A percentile compares a stretch with the other conserved stretches of the same genome.
Evolutionary conservation across 2,888 invertebrate species (phyloP).

Genomic region (Frankliniella intonsa): DNA sequence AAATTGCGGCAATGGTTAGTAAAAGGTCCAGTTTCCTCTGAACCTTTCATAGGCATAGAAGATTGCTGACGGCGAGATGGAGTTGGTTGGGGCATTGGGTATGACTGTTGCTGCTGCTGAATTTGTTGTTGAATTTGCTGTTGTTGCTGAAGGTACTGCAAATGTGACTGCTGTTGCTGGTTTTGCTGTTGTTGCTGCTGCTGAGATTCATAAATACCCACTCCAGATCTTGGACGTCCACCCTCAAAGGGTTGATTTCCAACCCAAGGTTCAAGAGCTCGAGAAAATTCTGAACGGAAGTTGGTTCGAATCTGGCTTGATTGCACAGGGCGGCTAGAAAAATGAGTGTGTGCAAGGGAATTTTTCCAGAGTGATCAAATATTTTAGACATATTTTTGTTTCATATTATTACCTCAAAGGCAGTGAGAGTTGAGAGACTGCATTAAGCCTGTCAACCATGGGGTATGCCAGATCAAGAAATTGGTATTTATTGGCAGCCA

Average conservation of each 20-base stretch:
- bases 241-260: conserved; percentile 41
- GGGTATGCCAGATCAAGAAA: conserved; percentile 65
- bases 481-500: conserved; percentile 68
- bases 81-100: conserved; percentile 36
- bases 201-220: conserved; percentile 25
- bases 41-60: conserved; percentile 44
- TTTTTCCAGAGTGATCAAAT: background rate
- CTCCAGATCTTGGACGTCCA: conserved; percentile 31
- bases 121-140: conserved; percentile 33
- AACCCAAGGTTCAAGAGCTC: conserved; percentile 59
- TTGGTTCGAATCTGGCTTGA: conserved; percentile 64
- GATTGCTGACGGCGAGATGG: conserved; percentile 41
- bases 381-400: background rate
- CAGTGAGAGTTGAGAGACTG: conserved; percentile 61
- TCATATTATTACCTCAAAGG: conserved; percentile 51
- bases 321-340: conserved; percentile 58
- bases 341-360: background rate
- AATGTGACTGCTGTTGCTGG: conserved; percentile 35
- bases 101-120: conserved; percentile 25
- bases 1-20: conserved; percentile 56
- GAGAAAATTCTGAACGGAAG: conserved; percentile 60
- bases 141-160: conserved; percentile 29
- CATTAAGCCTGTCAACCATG: conserved; percentile 60
- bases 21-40: conserved; percentile 56
- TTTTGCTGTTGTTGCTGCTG: conserved; percentile 28